These are phyloP conservation scores for Syrista parreyssii DNA, from an alignment of 2,888 invertebrate species.

Conservation along the genomic window DNA sequence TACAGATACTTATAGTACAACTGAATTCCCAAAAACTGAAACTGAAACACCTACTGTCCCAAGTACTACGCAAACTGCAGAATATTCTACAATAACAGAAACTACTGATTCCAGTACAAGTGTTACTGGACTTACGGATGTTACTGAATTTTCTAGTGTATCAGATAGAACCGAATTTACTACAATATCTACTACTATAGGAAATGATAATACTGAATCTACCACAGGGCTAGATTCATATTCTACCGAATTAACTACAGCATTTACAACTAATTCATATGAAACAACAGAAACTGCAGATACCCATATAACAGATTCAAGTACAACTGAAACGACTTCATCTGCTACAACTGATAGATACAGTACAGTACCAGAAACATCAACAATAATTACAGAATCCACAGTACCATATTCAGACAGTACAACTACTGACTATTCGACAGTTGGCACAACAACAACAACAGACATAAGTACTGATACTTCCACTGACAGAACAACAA, in stretches of 20 bases:
- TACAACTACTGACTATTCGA: no score
- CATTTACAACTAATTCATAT: constrained; percentile 25
- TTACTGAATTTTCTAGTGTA: constrained; percentile 10
- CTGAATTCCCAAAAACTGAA: not conserved
- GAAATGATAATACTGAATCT: no score
- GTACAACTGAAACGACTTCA: constrained; percentile 7
- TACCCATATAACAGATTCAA: constrained; percentile 12
- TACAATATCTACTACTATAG: no score
- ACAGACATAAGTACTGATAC: no score
- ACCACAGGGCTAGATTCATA: no score
- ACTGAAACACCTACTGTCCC: not conserved
- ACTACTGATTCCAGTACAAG: constrained; percentile 6
- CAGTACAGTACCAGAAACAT: no score
- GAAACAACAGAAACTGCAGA: constrained; percentile 21
- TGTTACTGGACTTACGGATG: constrained; percentile 1
- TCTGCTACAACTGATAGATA: no score
- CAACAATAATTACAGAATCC: no score
- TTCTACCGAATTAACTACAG: constrained; percentile 11
- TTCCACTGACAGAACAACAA: no score
- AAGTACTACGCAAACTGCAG: not conserved
- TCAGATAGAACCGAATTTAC: constrained; percentile 9
- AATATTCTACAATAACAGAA: constrained; percentile 3
- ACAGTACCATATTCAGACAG: no score
- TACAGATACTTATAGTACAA: not conserved
- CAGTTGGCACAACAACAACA: no score